Conservation (phyloP, 2,113 vertebrate genomes). For the Cervus canadensis region DNA sequence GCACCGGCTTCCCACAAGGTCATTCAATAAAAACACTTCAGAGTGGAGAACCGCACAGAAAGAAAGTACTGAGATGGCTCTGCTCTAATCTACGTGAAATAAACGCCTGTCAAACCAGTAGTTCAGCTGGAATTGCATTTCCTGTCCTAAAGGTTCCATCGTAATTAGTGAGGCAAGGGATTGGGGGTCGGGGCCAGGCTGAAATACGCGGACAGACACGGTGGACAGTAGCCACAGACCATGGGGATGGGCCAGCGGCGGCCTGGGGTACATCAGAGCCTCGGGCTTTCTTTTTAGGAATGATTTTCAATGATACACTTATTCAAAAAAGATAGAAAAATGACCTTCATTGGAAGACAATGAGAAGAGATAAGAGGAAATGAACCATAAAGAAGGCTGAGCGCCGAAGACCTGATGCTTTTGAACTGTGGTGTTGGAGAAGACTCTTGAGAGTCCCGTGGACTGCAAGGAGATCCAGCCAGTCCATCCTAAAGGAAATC, state of each 20-base stretch:
- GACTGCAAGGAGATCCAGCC: not conserved
- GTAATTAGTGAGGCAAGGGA: fast-evolving
- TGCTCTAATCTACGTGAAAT: fast-evolving
- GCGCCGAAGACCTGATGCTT: not conserved
- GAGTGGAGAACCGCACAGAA: fast-evolving
- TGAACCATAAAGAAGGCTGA: not conserved
- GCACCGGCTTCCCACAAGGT: not conserved
- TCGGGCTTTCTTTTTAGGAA: not conserved
- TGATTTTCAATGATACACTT: not conserved
- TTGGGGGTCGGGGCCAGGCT: fast-evolving
- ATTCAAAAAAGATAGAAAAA: not conserved
- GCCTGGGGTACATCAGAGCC: not conserved
- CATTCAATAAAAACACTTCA: not conserved
- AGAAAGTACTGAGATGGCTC: not conserved
- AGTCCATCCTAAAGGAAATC: not conserved
- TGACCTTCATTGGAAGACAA: too few relatives aligned
- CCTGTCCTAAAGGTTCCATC: not conserved
- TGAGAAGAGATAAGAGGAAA: not conserved
- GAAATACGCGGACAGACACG: fast-evolving
- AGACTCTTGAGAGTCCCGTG: not conserved
- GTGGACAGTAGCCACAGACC: not conserved
- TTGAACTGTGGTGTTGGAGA: not conserved
- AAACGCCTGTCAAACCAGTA: too few relatives aligned
- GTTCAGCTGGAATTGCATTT: too few relatives aligned
- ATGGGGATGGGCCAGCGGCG: fast-evolving